Percentiles rank a stretch among this genome's conserved stretches.
Evolutionary conservation across 1,140 invertebrate genomes (phyloP).

Genomic region (Lepidurus arcticus): DNA sequence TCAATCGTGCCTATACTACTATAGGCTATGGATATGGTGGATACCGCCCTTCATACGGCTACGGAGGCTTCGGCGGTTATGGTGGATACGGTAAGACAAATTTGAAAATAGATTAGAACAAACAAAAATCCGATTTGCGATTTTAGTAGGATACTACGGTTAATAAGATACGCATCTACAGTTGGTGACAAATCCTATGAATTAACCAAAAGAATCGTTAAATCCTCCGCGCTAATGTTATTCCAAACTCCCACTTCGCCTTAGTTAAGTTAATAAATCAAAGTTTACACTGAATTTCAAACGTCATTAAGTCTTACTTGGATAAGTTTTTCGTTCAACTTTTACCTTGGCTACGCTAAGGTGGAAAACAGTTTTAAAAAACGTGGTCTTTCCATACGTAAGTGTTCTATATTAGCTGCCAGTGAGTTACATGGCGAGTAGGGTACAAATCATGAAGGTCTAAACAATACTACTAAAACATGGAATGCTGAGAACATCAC

Average conservation of each 20-base stretch:
- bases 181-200: background rate
- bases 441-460: constrained; percentile 3
- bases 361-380: too few species aligned
- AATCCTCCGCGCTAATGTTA: background rate
- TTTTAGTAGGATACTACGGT: background rate
- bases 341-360: too few species aligned
- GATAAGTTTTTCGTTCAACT: too few species aligned
- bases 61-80: background rate
- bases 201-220: background rate
- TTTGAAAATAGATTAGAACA: background rate
- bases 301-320: too few species aligned
- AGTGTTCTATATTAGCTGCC: constrained; percentile 17
- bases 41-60: background rate
- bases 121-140: background rate
- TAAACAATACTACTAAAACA: background rate
- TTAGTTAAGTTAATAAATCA: background rate
- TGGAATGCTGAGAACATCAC: constrained; percentile 11
- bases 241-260: background rate
- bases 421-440: background rate
- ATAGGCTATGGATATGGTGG: background rate
- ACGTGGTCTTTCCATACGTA: background rate
- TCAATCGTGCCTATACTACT: background rate
- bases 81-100: background rate
- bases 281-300: background rate
- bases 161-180: background rate